Evolutionary conservation across 2,888 invertebrate species (phyloP).

Genomic region (Gymnosoma rotundatum): DNA sequence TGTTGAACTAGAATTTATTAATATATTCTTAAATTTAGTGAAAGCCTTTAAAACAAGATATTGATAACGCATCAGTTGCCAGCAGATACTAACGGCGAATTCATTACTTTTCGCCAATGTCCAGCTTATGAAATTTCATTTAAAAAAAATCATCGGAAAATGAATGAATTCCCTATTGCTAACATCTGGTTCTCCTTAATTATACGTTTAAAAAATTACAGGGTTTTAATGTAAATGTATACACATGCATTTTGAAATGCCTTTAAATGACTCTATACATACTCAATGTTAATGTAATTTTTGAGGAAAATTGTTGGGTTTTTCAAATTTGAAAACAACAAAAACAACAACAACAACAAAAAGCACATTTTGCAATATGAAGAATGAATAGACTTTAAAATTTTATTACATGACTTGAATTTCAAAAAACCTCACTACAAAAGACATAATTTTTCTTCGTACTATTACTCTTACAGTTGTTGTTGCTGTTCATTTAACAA

Average conservation of each 20-base stretch:
- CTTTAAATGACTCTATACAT: slow-evolving; percentile 13
- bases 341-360: slow-evolving; percentile 14
- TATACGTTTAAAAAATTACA: background rate
- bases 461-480: slow-evolving; percentile 26
- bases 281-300: slow-evolving; percentile 54
- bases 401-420: slow-evolving; percentile 79
- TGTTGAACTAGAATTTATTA: too few relatives aligned
- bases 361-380: slow-evolving; percentile 22
- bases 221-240: background rate
- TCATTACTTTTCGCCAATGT: too few relatives aligned
- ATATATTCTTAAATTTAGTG: too few relatives aligned
- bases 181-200: too few relatives aligned
- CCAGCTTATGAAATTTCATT: too few relatives aligned
- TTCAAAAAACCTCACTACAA: slow-evolving; percentile 74
- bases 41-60: too few relatives aligned
- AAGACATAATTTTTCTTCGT: slow-evolving; percentile 30
- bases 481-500: slow-evolving; percentile 28
- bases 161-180: too few relatives aligned
- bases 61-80: too few relatives aligned
- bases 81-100: too few relatives aligned
- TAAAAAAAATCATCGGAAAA: too few relatives aligned
- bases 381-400: slow-evolving; percentile 71
- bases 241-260: background rate
- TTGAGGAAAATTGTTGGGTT: slow-evolving; percentile 71
- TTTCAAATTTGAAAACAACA: slow-evolving; percentile 57